These are phyloP conservation scores for Sceliomorpha sp. DNA, from an alignment of 2,888 invertebrate species.

Conservation along the genomic window DNA sequence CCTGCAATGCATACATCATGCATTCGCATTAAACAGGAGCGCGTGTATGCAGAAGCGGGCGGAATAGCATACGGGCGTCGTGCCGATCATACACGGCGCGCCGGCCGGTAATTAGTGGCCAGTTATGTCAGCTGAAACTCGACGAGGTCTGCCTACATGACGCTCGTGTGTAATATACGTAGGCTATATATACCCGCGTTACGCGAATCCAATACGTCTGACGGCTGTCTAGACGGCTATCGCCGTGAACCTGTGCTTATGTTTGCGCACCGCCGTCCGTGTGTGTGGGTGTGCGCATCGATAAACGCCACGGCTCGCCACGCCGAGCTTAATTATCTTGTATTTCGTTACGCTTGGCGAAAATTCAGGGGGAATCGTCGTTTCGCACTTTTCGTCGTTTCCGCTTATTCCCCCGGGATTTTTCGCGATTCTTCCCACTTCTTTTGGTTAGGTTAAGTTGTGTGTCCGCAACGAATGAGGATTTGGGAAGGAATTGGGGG, in stretches of 20 bases:
- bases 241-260: slow-evolving; percentile 54
- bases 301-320: slow-evolving; percentile 50
- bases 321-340: slow-evolving; percentile 49
- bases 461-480: no score
- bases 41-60: slow-evolving; percentile 16
- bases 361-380: no score
- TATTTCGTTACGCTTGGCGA: slow-evolving; percentile 32
- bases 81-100: slow-evolving; percentile 49
- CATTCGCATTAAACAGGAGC: slow-evolving; percentile 34
- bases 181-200: slow-evolving; percentile 67
- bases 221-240: slow-evolving; percentile 75
- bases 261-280: slow-evolving; percentile 42
- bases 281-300: slow-evolving; percentile 52
- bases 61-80: slow-evolving; percentile 37
- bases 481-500: no score
- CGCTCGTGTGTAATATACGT: slow-evolving; percentile 61
- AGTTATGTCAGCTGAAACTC: slow-evolving; percentile 53
- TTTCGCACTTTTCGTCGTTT: no score
- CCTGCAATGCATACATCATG: no score
- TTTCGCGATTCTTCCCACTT: no score
- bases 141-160: slow-evolving; percentile 48
- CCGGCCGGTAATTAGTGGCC: slow-evolving; percentile 51
- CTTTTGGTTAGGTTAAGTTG: no score
- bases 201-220: slow-evolving; percentile 77
- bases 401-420: no score